Percentiles rank a stretch among this genome's conserved stretches.
These are phyloP conservation scores for Brassicogethes aeneus DNA, from an alignment of 2,888 invertebrate species.

Conservation along the genomic window DNA sequence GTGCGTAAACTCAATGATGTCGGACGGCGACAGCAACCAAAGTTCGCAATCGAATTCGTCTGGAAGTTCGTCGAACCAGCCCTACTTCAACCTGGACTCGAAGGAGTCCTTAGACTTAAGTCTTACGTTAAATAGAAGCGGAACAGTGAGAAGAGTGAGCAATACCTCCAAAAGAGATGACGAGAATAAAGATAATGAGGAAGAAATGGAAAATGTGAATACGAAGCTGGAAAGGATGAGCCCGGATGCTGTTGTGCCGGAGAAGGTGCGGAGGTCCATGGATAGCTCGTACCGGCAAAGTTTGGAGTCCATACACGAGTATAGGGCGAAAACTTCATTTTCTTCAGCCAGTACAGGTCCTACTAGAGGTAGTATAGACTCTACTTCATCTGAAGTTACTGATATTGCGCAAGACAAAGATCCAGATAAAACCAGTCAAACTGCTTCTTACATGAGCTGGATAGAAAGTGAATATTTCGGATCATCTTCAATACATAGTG, in stretches of 20 bases:
- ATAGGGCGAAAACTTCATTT: constrained; percentile 34
- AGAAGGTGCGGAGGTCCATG: constrained; percentile 17
- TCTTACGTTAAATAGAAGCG: constrained; percentile 30
- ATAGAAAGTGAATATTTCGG: constrained; percentile 37
- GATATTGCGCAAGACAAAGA: constrained; percentile 32
- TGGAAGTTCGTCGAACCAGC: constrained; percentile 26
- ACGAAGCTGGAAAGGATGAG: constrained; percentile 6
- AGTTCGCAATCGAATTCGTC: constrained; percentile 31
- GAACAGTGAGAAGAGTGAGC: constrained; percentile 34
- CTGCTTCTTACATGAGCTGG: constrained; percentile 39
- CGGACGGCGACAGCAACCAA: constrained; percentile 16
- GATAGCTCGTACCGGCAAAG: constrained; percentile 31
- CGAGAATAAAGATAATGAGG: constrained; percentile 8
- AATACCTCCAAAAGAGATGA: constrained; percentile 21
- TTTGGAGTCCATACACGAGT: constrained; percentile 39
- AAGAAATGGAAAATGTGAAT: constrained; percentile 1
- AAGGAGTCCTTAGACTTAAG: constrained; percentile 26
- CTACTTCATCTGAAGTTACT: constrained; percentile 31
- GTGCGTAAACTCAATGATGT: too few relatives aligned
- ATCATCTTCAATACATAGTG: neutral
- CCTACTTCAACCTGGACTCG: constrained; percentile 28
- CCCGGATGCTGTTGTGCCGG: constrained; percentile 14
- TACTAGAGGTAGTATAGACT: constrained; percentile 31
- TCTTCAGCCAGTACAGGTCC: constrained; percentile 26
- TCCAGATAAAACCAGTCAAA: constrained; percentile 33